phyloP scores from a whole-genome alignment of 1,140 invertebrate species.

The Drosophila simulans region DNA sequence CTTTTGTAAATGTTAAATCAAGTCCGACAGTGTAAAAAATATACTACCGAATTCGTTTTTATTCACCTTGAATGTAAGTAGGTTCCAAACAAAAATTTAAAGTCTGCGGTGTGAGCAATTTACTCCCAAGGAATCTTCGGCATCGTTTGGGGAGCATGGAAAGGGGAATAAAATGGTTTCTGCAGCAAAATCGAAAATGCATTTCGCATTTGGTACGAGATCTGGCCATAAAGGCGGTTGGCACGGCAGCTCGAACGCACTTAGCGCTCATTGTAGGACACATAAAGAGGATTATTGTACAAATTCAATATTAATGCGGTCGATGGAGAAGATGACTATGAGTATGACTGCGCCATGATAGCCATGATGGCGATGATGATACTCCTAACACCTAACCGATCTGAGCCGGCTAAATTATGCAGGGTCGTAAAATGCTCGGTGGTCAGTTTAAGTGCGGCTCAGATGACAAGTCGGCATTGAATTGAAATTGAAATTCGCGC shows the following conservation, averaged over 20 bases:
- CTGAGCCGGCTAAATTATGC: constrained; percentile 77
- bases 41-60: too few relatives aligned
- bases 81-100: not conserved
- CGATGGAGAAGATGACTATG: constrained; percentile 11
- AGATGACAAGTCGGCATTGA: constrained; percentile 46
- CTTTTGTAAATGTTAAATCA: too few relatives aligned
- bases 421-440: constrained; percentile 70
- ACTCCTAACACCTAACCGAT: constrained; percentile 14
- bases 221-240: constrained; percentile 57
- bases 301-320: constrained; percentile 79
- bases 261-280: constrained; percentile 75
- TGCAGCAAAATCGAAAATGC: constrained; percentile 17
- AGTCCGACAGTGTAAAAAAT: too few relatives aligned
- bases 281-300: constrained; percentile 82
- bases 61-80: not conserved
- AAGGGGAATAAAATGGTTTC: not conserved
- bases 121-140: not conserved
- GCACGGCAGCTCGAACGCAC: constrained; percentile 55
- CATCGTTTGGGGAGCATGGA: not conserved
- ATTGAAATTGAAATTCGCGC: constrained; percentile 65
- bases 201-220: constrained; percentile 30
- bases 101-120: not conserved
- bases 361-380: not conserved
- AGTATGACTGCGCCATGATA: not conserved
- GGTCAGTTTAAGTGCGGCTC: constrained; percentile 72